These are phyloP conservation scores for Dasypus novemcinctus DNA, from an alignment of 2,113 vertebrate species.

Conservation along the genomic window DNA sequence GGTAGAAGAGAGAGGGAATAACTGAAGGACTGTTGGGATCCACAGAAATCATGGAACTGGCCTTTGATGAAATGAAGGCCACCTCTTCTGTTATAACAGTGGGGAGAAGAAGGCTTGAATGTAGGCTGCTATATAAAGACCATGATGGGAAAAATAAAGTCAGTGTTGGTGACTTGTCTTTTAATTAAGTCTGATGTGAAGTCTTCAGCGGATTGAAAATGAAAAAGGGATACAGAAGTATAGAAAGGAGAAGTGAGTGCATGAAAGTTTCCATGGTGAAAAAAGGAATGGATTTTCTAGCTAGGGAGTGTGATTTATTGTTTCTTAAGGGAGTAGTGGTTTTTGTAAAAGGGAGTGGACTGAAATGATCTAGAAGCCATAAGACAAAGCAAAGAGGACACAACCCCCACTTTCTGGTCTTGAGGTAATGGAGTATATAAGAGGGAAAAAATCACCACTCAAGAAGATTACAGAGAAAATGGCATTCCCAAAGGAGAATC, in stretches of 20 bases:
- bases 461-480: not conserved
- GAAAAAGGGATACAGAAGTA: not conserved
- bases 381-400: slow-evolving; percentile 40
- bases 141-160: not conserved
- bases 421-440: not conserved
- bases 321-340: slow-evolving; percentile 32
- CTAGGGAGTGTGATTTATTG: slow-evolving; percentile 40
- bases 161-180: not conserved
- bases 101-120: not conserved
- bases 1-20: not conserved
- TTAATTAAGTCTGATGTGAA: not conserved
- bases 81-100: not conserved
- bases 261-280: not conserved
- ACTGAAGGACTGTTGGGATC: not conserved
- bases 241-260: not conserved
- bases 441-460: not conserved
- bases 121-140: not conserved
- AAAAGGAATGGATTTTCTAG: slow-evolving; percentile 13
- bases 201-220: not conserved
- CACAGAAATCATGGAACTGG: not conserved
- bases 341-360: not conserved
- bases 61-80: not conserved
- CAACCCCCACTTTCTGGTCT: slow-evolving; percentile 7
- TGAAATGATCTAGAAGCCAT: slow-evolving; percentile 51
- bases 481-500: not conserved